Percentiles rank a stretch among this genome's conserved stretches.
Evolutionary conservation across 2,113 vertebrate genomes (phyloP).

Genomic region (Syngnathus typhle): DNA sequence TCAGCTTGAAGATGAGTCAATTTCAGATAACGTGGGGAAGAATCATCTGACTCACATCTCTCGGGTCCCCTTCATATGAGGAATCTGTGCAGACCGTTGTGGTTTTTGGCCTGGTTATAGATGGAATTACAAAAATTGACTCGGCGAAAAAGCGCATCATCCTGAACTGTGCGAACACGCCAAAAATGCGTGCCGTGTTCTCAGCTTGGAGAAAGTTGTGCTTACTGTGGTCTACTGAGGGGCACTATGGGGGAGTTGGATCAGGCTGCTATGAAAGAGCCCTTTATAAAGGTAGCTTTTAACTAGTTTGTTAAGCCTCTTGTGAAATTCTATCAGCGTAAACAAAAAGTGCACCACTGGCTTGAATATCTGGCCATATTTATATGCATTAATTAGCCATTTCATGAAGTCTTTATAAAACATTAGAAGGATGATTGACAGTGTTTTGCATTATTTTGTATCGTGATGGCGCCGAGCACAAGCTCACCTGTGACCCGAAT

Average conservation of each 20-base stretch:
- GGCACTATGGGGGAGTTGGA: constrained; percentile 11
- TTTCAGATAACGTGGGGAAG: background rate
- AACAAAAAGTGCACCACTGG: constrained; percentile 20
- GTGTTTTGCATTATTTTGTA: too few species aligned
- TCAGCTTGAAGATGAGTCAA: background rate
- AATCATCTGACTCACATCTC: background rate
- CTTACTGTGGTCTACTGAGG: constrained; percentile 35
- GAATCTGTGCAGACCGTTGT: background rate
- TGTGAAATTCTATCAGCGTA: constrained; percentile 24
- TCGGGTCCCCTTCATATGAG: background rate
- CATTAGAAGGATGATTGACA: too few species aligned
- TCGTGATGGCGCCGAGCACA: too few species aligned
- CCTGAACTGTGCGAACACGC: constrained; percentile 13
- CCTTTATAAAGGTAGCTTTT: constrained; percentile 38
- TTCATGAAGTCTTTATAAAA: too few species aligned
- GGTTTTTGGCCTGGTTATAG: background rate
- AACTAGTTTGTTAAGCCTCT: constrained; percentile 36
- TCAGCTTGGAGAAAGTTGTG: constrained; percentile 24
- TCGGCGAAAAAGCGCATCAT: constrained; percentile 13
- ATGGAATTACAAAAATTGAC: background rate
- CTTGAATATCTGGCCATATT: too few species aligned
- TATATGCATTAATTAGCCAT: too few species aligned
- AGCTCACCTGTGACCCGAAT: too few species aligned
- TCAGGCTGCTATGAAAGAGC: constrained; percentile 43
- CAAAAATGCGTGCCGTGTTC: constrained; percentile 21